Conservation (phyloP, 2,797 vertebrate species). For the Sphenopsis melanotis region DNA sequence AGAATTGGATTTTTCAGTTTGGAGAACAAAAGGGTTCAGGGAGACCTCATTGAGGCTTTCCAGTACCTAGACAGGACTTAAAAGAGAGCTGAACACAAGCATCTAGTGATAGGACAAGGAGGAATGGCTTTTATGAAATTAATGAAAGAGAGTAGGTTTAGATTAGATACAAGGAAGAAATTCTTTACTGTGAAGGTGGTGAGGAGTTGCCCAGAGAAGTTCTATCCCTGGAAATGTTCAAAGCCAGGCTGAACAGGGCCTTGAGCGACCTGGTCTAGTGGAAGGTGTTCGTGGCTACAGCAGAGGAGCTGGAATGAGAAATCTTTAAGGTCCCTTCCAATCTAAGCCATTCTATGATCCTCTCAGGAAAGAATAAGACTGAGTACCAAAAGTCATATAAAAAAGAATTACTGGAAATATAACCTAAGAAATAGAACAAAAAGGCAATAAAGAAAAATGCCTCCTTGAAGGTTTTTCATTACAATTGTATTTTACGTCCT, state of each 20-base stretch:
- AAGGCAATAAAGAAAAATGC: constrained; percentile 7
- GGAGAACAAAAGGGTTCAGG: not conserved
- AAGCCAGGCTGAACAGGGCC: not conserved
- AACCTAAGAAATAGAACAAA: not conserved
- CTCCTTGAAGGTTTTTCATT: not conserved
- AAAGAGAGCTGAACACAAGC: not conserved
- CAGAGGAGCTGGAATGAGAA: not conserved
- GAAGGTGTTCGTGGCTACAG: not conserved
- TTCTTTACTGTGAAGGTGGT: not conserved
- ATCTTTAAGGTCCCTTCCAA: not conserved
- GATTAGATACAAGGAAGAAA: not conserved
- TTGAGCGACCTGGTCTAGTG: not conserved
- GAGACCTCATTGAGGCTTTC: not conserved
- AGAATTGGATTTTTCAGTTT: not conserved
- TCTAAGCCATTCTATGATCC: not conserved
- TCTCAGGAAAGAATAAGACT: not conserved
- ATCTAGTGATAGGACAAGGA: not conserved
- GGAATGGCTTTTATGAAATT: not conserved
- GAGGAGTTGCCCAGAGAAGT: not conserved
- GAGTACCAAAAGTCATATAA: not conserved
- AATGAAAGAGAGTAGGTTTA: not conserved
- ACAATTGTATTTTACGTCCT: not conserved
- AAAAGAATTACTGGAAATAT: not conserved
- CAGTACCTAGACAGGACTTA: not conserved
- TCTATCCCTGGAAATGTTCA: not conserved